Conservation (phyloP, 2,797 vertebrate genomes). For the Ataeniobius toweri region DNA sequence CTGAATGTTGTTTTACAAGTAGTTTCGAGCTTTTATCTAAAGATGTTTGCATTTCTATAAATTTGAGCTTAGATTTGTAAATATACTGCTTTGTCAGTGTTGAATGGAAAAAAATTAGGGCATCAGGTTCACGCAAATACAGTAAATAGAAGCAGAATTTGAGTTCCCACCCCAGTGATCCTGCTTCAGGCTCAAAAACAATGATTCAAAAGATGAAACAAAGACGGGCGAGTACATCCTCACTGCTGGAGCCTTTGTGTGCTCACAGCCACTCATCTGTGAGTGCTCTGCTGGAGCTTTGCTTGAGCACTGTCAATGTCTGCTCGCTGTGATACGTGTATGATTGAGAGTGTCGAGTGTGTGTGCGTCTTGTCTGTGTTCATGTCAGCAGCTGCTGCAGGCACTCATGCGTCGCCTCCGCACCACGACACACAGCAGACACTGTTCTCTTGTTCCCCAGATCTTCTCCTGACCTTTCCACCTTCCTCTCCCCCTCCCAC, state of each 20-base stretch:
- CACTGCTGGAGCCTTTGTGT: constrained; percentile 48
- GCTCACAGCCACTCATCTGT: constrained; percentile 69
- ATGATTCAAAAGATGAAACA: constrained; percentile 66
- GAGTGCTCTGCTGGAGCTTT: constrained; percentile 73
- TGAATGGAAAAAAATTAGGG: constrained; percentile 9
- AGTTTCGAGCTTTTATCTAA: neutral
- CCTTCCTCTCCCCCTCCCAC: constrained; percentile 70
- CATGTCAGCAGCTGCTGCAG: constrained; percentile 77
- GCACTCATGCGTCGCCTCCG: constrained; percentile 81
- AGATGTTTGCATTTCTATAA: constrained; percentile 11
- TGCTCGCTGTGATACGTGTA: constrained; percentile 75
- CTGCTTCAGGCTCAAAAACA: constrained; percentile 35
- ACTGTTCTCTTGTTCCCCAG: constrained; percentile 79
- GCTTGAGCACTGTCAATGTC: constrained; percentile 75
- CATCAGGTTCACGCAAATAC: constrained; percentile 32
- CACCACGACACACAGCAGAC: constrained; percentile 81
- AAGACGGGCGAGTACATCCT: constrained; percentile 59
- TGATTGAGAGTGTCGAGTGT: constrained; percentile 73
- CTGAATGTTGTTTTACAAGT: neutral
- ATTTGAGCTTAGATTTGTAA: constrained; percentile 2
- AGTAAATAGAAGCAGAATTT: constrained; percentile 39
- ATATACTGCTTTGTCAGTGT: constrained; percentile 17
- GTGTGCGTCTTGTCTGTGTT: constrained; percentile 65
- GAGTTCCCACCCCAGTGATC: constrained; percentile 33
- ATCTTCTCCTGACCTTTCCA: constrained; percentile 81